Percentiles rank a stretch among this genome's conserved stretches.
Conservation (phyloP, 2,888 invertebrate species). For the Malthinus seriepunctatus region DNA sequence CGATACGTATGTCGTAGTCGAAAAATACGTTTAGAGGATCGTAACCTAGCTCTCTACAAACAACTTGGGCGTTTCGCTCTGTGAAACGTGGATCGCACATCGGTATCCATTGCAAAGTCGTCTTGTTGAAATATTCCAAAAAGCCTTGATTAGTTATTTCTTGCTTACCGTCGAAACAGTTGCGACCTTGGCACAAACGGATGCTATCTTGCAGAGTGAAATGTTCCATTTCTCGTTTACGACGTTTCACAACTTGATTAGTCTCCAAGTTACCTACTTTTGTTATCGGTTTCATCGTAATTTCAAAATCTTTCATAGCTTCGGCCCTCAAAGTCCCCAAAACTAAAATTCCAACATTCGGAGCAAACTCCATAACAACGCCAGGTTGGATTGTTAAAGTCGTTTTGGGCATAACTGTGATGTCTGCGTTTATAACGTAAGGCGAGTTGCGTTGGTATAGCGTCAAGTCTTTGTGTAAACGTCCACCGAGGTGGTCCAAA, state of each 20-base stretch:
- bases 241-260: conserved; percentile 52
- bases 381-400: conserved; percentile 86
- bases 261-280: conserved; percentile 45
- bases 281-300: conserved; percentile 72
- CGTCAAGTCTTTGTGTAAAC: conserved; percentile 68
- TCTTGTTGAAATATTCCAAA: conserved; percentile 91
- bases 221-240: conserved; percentile 62
- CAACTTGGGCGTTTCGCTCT: conserved; percentile 95
- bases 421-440: conserved; percentile 82
- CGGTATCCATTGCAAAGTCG: conserved; percentile 95
- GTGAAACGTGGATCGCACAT: conserved; percentile 96
- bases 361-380: conserved; percentile 89
- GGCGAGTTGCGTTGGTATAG: conserved; percentile 69
- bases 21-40: conserved; percentile 89
- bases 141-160: conserved; percentile 77
- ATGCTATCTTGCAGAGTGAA: conserved; percentile 65
- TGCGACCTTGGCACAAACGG: conserved; percentile 76
- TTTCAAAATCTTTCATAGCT: conserved; percentile 76
- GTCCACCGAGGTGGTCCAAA: conserved; percentile 74
- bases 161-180: conserved; percentile 65
- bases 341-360: conserved; percentile 94
- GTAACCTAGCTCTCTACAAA: conserved; percentile 90
- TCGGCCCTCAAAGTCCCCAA: conserved; percentile 86
- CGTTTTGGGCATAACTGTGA: conserved; percentile 95
- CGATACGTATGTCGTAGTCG: conserved; percentile 81